Percentiles rank a stretch among this genome's conserved stretches.
phyloP scores from a whole-genome alignment of 2,113 vertebrate genomes.

The Xenus cinereus region DNA sequence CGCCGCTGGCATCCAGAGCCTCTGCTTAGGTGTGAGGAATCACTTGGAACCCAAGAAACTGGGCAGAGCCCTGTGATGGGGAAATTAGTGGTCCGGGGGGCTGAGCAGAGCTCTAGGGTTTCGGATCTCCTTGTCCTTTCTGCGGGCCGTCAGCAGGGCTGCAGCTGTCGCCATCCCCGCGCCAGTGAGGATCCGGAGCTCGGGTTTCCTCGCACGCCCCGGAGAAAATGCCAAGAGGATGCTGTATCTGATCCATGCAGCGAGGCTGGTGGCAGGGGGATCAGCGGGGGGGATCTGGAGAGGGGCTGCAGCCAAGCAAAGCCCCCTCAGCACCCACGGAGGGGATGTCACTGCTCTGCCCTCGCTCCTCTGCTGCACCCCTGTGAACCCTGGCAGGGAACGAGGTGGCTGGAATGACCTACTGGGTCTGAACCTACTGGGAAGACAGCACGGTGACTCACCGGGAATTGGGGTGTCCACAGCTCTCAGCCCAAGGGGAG shows the following conservation, averaged over 20 bases:
- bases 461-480: not conserved
- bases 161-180: not conserved
- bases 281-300: not conserved
- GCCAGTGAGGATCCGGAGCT: not conserved
- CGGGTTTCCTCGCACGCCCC: not conserved
- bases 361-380: not conserved
- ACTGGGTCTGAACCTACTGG: not conserved
- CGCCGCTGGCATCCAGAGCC: not conserved
- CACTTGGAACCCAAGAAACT: not conserved
- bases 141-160: not conserved
- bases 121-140: conserved; percentile 30
- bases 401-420: not conserved
- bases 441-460: not conserved
- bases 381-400: not conserved
- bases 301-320: accelerated
- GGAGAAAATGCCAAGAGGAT: accelerated
- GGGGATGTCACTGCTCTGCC: not conserved
- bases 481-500: not conserved
- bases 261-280: accelerated
- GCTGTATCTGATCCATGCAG: not conserved
- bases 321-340: not conserved
- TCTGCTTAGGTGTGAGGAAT: not conserved
- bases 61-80: not conserved
- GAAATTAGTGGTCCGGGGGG: not conserved
- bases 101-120: not conserved